Evolutionary conservation across 1,140 invertebrate species (phyloP), one percentile per base, ranked within the genome.

Genomic region (Aphaenogaster ashmeadi): DNA sequence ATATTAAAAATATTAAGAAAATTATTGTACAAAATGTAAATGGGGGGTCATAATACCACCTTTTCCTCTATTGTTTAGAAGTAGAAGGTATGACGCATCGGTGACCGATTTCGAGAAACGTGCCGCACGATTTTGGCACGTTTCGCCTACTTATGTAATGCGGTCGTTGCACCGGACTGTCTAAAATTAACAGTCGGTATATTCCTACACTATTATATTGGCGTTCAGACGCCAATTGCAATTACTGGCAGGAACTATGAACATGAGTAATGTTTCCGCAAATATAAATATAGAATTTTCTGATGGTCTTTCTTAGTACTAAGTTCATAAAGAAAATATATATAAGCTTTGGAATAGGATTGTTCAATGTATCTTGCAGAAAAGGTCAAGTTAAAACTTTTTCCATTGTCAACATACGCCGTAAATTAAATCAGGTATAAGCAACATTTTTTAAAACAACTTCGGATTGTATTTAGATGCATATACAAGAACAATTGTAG

Each of bases 91-190:
- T 74, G 64, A 56, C 15, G 74, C 58, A 21, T 62, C 69, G 13
- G n/a, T 85, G 72, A 18, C 18, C 36, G 79, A 79, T 81, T 80
- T 86, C 62, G 27, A 86, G 54, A 81, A 67, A 66, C 36, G 41
- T 56, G 21, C 27, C 52, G 27, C n/a, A 44, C 27, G 41, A 67
- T 86, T 80, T 86, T 86, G 85, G 77, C 85, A 86, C 64, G 77
- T 69, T 86, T 80, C 64, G 18, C 41, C 36, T 5, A 41, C 62
- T 86, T 86, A 86, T n/a, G 64, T 81, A 86, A 86, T 47, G 44
- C 85, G 77, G 77, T 69, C 85, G 64, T 81, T 69, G 75, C 60
- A 80, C 84, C 47, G 79, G 11, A 21, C 41, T 13, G 69, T 60
- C 80, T 84, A 84, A 84, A 84, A 75, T 84, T 84, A 84, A 41